phyloP scores from a whole-genome alignment of 2,888 invertebrate species.

The Globia sparganii region DNA sequence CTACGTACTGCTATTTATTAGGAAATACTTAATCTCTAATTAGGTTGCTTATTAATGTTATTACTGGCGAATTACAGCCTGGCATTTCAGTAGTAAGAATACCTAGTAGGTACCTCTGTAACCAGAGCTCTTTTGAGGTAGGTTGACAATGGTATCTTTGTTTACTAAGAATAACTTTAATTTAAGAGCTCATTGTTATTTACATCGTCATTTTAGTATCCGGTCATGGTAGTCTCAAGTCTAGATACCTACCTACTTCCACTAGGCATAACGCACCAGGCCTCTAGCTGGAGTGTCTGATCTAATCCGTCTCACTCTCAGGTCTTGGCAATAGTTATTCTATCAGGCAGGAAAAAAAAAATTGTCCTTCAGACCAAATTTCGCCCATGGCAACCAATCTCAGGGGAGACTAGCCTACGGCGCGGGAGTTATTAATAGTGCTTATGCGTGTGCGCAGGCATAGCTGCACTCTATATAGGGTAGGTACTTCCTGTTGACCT shows the following conservation, averaged over 20 bases:
- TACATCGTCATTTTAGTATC: background rate
- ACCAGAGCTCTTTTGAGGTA: background rate
- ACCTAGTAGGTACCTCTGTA: background rate
- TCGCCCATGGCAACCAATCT: background rate
- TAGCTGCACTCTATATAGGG: background rate
- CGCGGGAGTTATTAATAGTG: too few species aligned
- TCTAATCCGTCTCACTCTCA: background rate
- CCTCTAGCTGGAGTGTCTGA: background rate
- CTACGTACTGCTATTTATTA: too few species aligned
- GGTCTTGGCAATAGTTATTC: background rate
- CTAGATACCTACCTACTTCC: background rate
- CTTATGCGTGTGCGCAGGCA: too few species aligned
- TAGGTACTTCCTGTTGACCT: too few species aligned
- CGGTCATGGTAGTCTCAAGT: background rate
- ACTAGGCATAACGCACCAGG: too few species aligned
- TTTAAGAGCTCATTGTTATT: slow-evolving; percentile 1
- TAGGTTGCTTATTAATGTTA: background rate
- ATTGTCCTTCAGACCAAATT: background rate
- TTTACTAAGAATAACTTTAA: background rate
- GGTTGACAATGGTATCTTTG: background rate
- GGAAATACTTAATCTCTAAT: background rate
- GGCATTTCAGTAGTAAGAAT: background rate
- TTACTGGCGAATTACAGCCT: background rate
- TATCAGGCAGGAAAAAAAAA: background rate
- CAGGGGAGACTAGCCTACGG: too few species aligned